Evolutionary conservation across 2,888 invertebrate genomes (phyloP), one percentile per base, ranked within the genome.

Genomic region (Sesia apiformis): DNA sequence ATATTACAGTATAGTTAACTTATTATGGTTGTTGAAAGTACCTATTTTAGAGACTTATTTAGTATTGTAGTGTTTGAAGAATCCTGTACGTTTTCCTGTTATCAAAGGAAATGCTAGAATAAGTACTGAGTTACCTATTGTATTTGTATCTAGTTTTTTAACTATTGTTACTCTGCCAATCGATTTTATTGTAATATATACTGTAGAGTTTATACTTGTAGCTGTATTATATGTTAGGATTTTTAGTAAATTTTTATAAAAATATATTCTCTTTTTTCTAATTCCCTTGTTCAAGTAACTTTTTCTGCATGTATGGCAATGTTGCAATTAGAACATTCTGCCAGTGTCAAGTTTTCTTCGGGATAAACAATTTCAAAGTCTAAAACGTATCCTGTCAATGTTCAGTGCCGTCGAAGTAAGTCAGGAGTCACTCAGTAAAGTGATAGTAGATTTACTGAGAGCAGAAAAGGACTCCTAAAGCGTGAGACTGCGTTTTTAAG

Each of bases 51-150:
- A 23, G 23, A 23, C 23, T 23, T 23, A 23, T 23, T 23, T 23
- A 23, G 23, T 23, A 23, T 23, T 6, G 42, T 42, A 42, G 42
- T 42, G 7, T 42, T 6, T 6, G 7, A 42, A 42, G 5, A 42
- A 42, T 42, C 42, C 42, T 42, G 42, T 42, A 42, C 42, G 5
- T 6, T 42, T 42, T 42, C 7, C 42, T 23, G 23, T 23, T 23
- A 23, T 23, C 23, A 23, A 23, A 23, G 38, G 50, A 23, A 49
- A 50, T 7, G 38, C 38, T 50, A 52, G 40, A 8, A 39, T 50
- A 60, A 66, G 62, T 71, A 66, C 73, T 74, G 76, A 82, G 83
- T 83, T 83, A 83, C 82, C 84, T 83, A 82, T 64, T 70, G 66
- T 69, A 66, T 66, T 66, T 64, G 62, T 67, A 63, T 63, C 62